Evolutionary conservation across 2,113 vertebrate genomes (phyloP).

Genomic region (Hydropotes inermis): DNA sequence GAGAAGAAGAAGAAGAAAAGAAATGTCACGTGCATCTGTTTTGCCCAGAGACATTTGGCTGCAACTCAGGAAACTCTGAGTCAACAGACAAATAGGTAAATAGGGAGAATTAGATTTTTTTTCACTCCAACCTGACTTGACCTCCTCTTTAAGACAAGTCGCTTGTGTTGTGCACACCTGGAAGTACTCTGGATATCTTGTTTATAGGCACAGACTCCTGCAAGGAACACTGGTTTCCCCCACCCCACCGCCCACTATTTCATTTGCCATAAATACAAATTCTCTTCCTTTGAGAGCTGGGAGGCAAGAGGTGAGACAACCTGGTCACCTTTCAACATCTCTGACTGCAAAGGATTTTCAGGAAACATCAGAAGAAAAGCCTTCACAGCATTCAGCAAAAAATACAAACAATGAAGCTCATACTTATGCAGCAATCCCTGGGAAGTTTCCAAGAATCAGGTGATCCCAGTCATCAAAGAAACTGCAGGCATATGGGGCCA

Average conservation of each 20-base stretch:
- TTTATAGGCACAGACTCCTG: not conserved
- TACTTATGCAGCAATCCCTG: not conserved
- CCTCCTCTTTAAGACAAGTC: not conserved
- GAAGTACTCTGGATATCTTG: not conserved
- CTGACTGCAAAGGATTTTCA: not conserved
- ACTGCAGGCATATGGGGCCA: not conserved
- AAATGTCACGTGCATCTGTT: not conserved
- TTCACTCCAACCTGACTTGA: not conserved
- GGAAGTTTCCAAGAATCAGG: not conserved
- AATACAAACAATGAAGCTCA: not conserved
- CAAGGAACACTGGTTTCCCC: not conserved
- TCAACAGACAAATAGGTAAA: not conserved
- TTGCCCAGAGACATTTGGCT: not conserved
- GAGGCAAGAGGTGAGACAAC: not conserved
- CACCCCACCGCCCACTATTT: not conserved
- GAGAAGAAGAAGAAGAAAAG: too few relatives aligned
- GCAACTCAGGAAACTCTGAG: not conserved
- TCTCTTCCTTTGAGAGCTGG: not conserved
- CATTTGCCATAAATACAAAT: slow-evolving; percentile 5
- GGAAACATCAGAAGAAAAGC: not conserved
- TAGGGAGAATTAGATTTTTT: not conserved
- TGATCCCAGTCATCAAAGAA: not conserved
- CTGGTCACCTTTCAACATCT: not conserved
- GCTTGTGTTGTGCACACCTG: too few relatives aligned
- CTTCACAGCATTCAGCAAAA: not conserved